Percentiles rank a stretch among this genome's conserved stretches.
Evolutionary conservation across 2,888 invertebrate species (phyloP).

Genomic region (Polymixis flavicincta): DNA sequence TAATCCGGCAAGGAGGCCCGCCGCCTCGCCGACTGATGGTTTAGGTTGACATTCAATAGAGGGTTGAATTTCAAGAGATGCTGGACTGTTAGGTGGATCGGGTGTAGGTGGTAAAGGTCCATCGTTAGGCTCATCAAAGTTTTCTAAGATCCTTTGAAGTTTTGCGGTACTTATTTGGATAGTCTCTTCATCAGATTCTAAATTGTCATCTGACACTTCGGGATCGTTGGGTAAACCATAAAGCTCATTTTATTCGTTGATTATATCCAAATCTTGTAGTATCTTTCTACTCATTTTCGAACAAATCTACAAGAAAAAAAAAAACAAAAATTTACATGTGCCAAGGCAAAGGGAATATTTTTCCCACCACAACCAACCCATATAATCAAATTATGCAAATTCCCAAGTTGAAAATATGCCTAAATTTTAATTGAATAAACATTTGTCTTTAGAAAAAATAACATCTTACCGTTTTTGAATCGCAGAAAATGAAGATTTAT

Average conservation of each 20-base stretch:
- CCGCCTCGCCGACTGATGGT: too few relatives aligned
- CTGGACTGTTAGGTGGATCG: too few relatives aligned
- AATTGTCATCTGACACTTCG: constrained; percentile 40
- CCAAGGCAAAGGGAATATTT: constrained; percentile 33
- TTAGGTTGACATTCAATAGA: too few relatives aligned
- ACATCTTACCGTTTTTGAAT: background rate
- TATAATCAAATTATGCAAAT: constrained; percentile 7
- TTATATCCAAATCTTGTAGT: constrained; percentile 37
- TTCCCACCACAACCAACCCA: constrained; percentile 30
- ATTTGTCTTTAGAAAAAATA: too few relatives aligned
- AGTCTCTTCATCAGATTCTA: constrained; percentile 36
- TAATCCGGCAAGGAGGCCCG: too few relatives aligned
- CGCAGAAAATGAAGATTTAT: background rate
- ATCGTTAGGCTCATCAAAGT: constrained; percentile 29
- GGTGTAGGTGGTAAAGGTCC: too few relatives aligned
- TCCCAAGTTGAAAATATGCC: constrained; percentile 5
- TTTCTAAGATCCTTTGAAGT: too few relatives aligned
- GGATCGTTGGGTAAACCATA: constrained; percentile 37
- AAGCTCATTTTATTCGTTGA: constrained; percentile 32
- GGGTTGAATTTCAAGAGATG: too few relatives aligned
- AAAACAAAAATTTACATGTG: constrained; percentile 25
- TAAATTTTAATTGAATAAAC: too few relatives aligned
- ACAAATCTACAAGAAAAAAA: constrained; percentile 8
- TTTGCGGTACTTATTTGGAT: too few relatives aligned
- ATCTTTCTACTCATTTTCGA: constrained; percentile 32